Evolutionary conservation across 2,797 vertebrate species (phyloP), one percentile per base, ranked within the genome.

Genomic region (Sebastes minor): DNA sequence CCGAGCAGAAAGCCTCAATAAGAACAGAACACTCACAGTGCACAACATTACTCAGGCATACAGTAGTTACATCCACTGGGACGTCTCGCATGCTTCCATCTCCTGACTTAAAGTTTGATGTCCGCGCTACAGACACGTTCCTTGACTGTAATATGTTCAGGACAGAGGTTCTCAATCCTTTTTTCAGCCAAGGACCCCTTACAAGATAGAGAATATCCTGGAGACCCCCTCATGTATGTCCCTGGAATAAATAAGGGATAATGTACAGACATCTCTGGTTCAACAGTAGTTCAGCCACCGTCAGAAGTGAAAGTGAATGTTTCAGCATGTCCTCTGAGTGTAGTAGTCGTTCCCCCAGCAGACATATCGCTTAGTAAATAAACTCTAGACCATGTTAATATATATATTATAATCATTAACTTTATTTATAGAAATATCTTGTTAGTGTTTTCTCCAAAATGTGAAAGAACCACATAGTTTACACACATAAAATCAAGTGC

Each of bases 391-490:
- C 16, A 28, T 2, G 9, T 56, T 35, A 14, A 66, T 53, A 70
- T 33, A 46, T 46, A 46, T 46, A 20, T 5, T 4, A 78, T 66
- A n/a, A 65, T 69, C 11, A 66, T 18, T 61, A 68, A 23, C 81
- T 89, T 88, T 89, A 88, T 76, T 91, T 6, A 84, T 66, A 83
- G 46, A 78, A 83, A 85, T 53, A 71, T 62, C 14, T 71, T 65
- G 49, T 78, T 82, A 84, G 70, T 83, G 74, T 86, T 79, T 42
- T 71, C 16, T 59, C 22, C 65, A 80, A 57, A 77, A 57, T 61
- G 22, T 79, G 18, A 64, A 22, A 69, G n/a, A 74, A 60, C 49
- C 25, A 76, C 20, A 73, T 0, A n/a, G 23, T 78, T 74, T 18
- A 63, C 33, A 25, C 8, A 80, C 33, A 64, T 76, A 64, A 81